Evolutionary conservation across 2,888 invertebrate genomes (phyloP), one percentile per base, ranked within the genome.

Genomic region (Blastobasis lacticolella): DNA sequence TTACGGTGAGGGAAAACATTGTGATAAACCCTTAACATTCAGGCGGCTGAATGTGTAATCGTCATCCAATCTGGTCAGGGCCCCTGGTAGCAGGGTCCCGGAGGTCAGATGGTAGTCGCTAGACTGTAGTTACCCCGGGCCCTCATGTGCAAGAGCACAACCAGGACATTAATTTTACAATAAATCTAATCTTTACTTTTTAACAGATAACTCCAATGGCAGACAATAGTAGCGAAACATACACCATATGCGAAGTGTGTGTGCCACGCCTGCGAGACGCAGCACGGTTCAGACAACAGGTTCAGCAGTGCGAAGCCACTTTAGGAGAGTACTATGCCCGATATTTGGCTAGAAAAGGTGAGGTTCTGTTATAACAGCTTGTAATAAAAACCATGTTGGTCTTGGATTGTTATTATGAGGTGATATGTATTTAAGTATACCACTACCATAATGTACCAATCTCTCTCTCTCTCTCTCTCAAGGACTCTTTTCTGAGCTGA

Each of bases 171-270:
- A n/a, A 38, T 38, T 7, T 8, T 38, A 38, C n/a, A 38, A 6
- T n/a, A 38, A 6, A 38, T 1, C 38, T 37, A 49, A 5, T 40
- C 5, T 37, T 45, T 47, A 23, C 50, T 44, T 44, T 40, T 46
- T 60, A 62, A 8, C 60, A 75, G 73, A 64, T 74, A 7, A 59
- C 46, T 8, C 58, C 61, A 4, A 54, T 56, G 23, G 5, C 23
- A 5, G 45, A 50, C 0, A 48, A 50, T 7, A 49, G 54, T 36
- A 50, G 58, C 46, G 46, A 59, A 7, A 56, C 60, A 23, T 64
- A 66, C 54, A 61, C 62, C n/a, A 76, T 78, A 43, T 78, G 78
- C 6, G 5, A 59, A 4, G 59, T 59, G 1, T n/a, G 42, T 10
- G 10, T 10, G 10, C 5, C 9, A 4, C 42, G 10, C n/a, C 8